Evolutionary conservation across 2,797 vertebrate genomes (phyloP), one percentile per base, ranked within the genome.

Genomic region (Echeneis naucrates): DNA sequence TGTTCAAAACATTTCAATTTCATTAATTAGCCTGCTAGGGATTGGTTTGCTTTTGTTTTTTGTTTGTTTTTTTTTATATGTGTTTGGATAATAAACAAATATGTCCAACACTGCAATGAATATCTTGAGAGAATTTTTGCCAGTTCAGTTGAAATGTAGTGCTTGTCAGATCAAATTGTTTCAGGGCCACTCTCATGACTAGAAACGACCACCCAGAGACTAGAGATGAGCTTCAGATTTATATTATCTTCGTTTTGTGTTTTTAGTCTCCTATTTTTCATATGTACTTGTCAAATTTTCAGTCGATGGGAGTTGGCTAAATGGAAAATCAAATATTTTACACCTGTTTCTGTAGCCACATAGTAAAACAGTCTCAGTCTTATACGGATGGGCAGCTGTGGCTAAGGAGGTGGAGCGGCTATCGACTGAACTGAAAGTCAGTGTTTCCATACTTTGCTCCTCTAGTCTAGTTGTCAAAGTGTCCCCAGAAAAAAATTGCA

Each of bases 1-100:
- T 48, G 33, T 30, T 52, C 21, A 48, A 11, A 12, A 17, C 33
- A 47, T 44, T 53, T 45, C 44, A 61, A 27, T 55, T 5, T n/a
- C n/a, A n/a, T n/a, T 8, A 21, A n/a, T 30, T 30, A 30, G 30
- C 6, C 11, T 58, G 19, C 44, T 45, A 51, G 21, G 10, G 9
- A 5, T 72, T 19, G 23, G 61, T 56, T 0, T 7, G 55, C 12
- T n/a, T 11, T 21, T 10, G 45, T 47, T 47, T 70, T 60, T 48
- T 59, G 5, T 52, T 30, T 72, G 14, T n/a, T 11, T 21, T 10
- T 45, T 47, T 47, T 70, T 60, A 74, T 7, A 16, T 47, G 21
- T 13, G 1, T 21, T 13, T 48, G 11, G 11, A 14, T 24, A 24
- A 13, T 48, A 24, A 30, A 30, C 6, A 13, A 53, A 8, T 6